Base-by-base conservation (phyloP, 2,888 invertebrate species). In the Caenorhabditis angaria region DNA sequence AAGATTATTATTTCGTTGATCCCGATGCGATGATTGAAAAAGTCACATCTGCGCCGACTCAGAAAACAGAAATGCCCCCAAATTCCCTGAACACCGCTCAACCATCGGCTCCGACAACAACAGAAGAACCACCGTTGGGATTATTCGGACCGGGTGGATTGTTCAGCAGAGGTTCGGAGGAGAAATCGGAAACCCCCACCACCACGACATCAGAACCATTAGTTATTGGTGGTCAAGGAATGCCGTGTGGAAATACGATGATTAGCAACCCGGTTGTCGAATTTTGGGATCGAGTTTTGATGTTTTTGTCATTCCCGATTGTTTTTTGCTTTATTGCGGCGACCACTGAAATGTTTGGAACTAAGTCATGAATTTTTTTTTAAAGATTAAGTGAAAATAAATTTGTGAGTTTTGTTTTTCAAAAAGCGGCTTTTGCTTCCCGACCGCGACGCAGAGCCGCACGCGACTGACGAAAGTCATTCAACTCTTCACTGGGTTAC, bases 241-340 rank as follows among this genome's bases (percentile, higher is more conserved):
- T 4, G 5, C 22, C 51, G 22, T 24, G 10, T 4, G 12, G 25
- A 22, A 51, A 51, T 41, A 14, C n/a, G 4, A 51, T 24, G 25
- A 51, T 4, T 2, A n/a, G 51, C 6, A 51, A 51, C 22, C n/a
- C n/a, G n/a, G 51, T 22, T 24, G 10, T 70, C 53, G 65, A 65
- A 41, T 14, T 59, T 20, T 64, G 69, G 69, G 68, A 68, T 58
- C 70, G 70, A n/a, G 61, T 70, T 3, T 54, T 70, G 22, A 61
- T 65, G 24, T 61, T 70, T 27, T 56, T 51, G 22, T 64, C 70
- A 6, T 65, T 70, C 32, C 70, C 70, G 4, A 65, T 70, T 27
- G 65, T 64, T 56, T 65, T 65, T 54, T 57, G 57, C 20, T 64
- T 65, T 24, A 51, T 70, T 25, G 57, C 65, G 8, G 18, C 41